Conservation (phyloP, 2,797 vertebrate genomes). For the Bryconaethiops microstoma region DNA sequence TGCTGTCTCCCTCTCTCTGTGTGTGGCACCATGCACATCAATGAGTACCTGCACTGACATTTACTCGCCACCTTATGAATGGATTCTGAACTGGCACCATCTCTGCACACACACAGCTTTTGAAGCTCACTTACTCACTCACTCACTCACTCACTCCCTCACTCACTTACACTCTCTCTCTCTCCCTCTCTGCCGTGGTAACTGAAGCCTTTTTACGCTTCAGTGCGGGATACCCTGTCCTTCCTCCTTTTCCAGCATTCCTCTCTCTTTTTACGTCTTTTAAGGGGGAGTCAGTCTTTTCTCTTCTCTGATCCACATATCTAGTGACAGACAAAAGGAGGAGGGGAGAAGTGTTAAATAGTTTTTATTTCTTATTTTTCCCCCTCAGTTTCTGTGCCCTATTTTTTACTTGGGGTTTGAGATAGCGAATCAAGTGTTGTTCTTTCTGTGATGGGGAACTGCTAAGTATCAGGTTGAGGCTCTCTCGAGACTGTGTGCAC, state of each 20-base stretch:
- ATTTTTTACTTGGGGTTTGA: constrained; percentile 38
- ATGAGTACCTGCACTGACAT: constrained; percentile 54
- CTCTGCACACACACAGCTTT: constrained; percentile 19
- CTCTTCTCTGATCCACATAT: constrained; percentile 46
- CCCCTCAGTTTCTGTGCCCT: constrained; percentile 17
- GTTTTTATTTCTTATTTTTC: background rate
- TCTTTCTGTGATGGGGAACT: constrained; percentile 29
- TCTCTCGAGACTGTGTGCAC: constrained; percentile 37
- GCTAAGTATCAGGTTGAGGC: background rate
- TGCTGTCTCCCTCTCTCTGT: constrained; percentile 27
- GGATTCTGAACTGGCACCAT: constrained; percentile 46
- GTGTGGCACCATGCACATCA: constrained; percentile 24
- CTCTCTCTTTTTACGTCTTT: constrained; percentile 26
- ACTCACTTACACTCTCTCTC: constrained; percentile 3
- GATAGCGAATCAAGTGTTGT: constrained; percentile 27
- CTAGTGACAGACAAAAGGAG: constrained; percentile 45
- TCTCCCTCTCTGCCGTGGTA: constrained; percentile 12
- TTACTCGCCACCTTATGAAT: constrained; percentile 49
- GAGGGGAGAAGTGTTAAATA: constrained; percentile 21
- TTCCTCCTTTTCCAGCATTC: constrained; percentile 28
- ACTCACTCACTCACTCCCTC: background rate
- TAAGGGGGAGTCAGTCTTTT: constrained; percentile 34
- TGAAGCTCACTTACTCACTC: constrained; percentile 26
- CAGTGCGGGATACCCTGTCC: constrained; percentile 22
- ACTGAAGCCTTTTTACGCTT: constrained; percentile 30